Percentiles rank a stretch among this genome's conserved stretches.
Conservation (phyloP, 2,113 vertebrate genomes). For the Zosterops japonicus region DNA sequence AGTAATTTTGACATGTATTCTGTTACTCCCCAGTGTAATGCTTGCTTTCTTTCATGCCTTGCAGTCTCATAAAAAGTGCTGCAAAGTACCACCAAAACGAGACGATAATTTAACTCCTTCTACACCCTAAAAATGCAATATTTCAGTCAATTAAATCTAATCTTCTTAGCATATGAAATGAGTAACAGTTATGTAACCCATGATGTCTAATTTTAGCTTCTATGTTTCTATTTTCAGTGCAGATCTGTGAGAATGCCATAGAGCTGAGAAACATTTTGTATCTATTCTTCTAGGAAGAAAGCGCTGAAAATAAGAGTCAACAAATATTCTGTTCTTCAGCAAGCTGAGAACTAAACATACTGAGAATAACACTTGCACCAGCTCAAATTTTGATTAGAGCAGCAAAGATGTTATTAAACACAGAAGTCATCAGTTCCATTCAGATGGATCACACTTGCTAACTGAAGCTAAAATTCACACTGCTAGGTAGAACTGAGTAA, state of each 20-base stretch:
- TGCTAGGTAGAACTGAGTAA: background rate
- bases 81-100: background rate
- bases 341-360: background rate
- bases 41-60: background rate
- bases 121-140: background rate
- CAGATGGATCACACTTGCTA: background rate
- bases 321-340: background rate
- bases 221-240: constrained; percentile 16
- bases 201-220: constrained; percentile 38
- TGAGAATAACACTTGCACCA: background rate
- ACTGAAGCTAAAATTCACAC: background rate
- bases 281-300: background rate
- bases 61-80: background rate
- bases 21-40: background rate
- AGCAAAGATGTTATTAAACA: background rate
- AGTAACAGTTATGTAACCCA: constrained; percentile 53
- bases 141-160: constrained; percentile 54
- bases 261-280: background rate
- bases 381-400: background rate
- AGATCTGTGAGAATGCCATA: background rate
- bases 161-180: constrained; percentile 54
- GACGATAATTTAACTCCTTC: constrained; percentile 10
- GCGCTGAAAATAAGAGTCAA: background rate
- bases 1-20: background rate
- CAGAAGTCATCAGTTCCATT: background rate